Base-by-base conservation (phyloP, 2,113 vertebrate species). In the Passer domesticus region DNA sequence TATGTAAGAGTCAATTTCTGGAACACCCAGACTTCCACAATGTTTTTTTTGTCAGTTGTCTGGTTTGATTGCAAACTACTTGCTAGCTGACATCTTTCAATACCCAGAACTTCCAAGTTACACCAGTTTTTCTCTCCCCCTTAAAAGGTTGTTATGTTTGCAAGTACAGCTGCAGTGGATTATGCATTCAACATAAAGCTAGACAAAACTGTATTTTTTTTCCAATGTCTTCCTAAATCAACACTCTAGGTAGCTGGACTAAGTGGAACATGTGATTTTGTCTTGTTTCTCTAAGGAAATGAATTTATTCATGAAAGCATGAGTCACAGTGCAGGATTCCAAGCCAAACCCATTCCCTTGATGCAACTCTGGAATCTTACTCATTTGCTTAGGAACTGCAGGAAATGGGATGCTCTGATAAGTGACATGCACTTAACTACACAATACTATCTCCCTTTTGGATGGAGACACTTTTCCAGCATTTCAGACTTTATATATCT, bases 251-350 rank as follows among this genome's bases (percentile, higher is more conserved):
- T 90, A 70, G 50, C 55, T 66, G 67, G 67, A 64, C 62, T 82
- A 9, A 76, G 74, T 35, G 35, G 67, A 85, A 58, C 5, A 33
- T 0, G 0, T 66, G 70, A 53, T 30, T 67, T 76, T 87, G 31
- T 35, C 74, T 79, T 72, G 39, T 56, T 96, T 93, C 70, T 87
- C 74, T 62, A 44, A 79, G 82, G 87, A 91, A 90, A 47, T 73
- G 2, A 69, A 64, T 76, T 92, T 88, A 80, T 53, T 91, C 24
- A 31, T 46, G 78, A 89, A 83, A 92, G 55, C 30, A 10, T 95
- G 93, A 96, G 75, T 94, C 93, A 95, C 43, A 4, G 4, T 24
- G 10, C 75, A 88, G 55, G 59, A 77, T 82, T 89, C 60, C n/a
- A 75, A 72, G 74, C 59, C 90, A 88, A 80, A 92, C 63, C 84